Evolutionary conservation across 2,797 vertebrate species (phyloP).

Genomic region (Pygocentrus nattereri): DNA sequence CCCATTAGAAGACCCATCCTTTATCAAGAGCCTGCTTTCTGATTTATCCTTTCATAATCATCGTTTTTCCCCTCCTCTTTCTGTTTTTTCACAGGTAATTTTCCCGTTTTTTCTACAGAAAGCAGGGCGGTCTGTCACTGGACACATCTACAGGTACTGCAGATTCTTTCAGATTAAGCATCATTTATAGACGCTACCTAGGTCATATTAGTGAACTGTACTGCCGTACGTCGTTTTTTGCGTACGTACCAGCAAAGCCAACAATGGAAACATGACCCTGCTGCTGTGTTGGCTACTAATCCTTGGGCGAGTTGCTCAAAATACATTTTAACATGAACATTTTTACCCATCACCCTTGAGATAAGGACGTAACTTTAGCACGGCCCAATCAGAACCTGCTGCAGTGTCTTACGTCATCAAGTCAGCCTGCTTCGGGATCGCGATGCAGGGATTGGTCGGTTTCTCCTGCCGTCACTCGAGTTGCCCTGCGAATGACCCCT

Average conservation of each 20-base stretch:
- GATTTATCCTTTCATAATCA: constrained; percentile 3
- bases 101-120: background rate
- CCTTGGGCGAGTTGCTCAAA: background rate
- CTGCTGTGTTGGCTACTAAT: background rate
- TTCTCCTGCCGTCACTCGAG: constrained; percentile 53
- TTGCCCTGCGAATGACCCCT: constrained; percentile 67
- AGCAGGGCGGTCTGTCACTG: background rate
- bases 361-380: background rate
- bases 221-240: no score
- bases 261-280: background rate
- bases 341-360: background rate
- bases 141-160: background rate
- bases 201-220: background rate
- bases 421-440: constrained; percentile 19
- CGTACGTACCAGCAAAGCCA: background rate
- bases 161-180: no score
- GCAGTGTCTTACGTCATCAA: constrained; percentile 24
- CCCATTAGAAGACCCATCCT: constrained; percentile 67
- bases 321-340: background rate
- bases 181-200: background rate
- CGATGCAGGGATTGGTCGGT: constrained; percentile 22
- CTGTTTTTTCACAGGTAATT: background rate
- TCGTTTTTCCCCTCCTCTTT: no score
- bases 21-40: constrained; percentile 54
- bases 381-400: background rate